A percentile compares a stretch with the other conserved stretches of the same genome.
These are phyloP conservation scores for Panzeria rudis DNA, from an alignment of 2,888 invertebrate species.

Conservation along the genomic window DNA sequence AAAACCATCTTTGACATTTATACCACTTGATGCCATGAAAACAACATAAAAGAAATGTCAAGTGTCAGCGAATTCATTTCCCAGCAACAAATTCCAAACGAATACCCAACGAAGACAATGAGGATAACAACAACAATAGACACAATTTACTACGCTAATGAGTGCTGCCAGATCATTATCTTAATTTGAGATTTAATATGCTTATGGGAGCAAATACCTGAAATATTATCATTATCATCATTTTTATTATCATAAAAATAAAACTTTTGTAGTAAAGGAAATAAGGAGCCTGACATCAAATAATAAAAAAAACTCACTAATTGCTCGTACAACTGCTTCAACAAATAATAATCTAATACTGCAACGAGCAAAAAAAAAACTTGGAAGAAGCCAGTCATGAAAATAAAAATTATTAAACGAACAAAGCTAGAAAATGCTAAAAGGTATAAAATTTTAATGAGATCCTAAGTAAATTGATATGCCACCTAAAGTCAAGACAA, in stretches of 20 bases:
- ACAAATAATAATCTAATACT: slow-evolving; percentile 58
- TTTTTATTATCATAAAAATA: slow-evolving; percentile 19
- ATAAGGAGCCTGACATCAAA: slow-evolving; percentile 47
- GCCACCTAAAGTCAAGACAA: slow-evolving; percentile 70
- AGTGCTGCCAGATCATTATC: slow-evolving; percentile 72
- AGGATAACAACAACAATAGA: slow-evolving; percentile 3
- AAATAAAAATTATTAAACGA: slow-evolving; percentile 27
- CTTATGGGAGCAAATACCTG: slow-evolving; percentile 56
- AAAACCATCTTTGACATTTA: slow-evolving; percentile 67
- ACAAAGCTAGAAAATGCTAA: slow-evolving; percentile 41
- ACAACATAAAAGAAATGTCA: slow-evolving; percentile 57
- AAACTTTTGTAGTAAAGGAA: not conserved
- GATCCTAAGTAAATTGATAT: slow-evolving; percentile 74
- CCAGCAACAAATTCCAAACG: slow-evolving; percentile 13
- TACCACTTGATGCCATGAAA: slow-evolving; percentile 60
- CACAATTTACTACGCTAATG: slow-evolving; percentile 69
- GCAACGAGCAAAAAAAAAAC: slow-evolving; percentile 22
- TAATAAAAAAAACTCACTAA: slow-evolving; percentile 60
- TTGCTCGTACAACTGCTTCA: slow-evolving; percentile 68
- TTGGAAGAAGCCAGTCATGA: not conserved
- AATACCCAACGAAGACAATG: slow-evolving; percentile 16
- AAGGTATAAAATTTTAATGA: slow-evolving; percentile 75
- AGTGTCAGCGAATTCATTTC: slow-evolving; percentile 58
- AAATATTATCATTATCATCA: slow-evolving; percentile 37
- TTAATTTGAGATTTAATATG: slow-evolving; percentile 71